These are phyloP conservation scores for Epistrophella euchroma DNA, from an alignment of 2,888 invertebrate genomes.

Conservation along the genomic window DNA sequence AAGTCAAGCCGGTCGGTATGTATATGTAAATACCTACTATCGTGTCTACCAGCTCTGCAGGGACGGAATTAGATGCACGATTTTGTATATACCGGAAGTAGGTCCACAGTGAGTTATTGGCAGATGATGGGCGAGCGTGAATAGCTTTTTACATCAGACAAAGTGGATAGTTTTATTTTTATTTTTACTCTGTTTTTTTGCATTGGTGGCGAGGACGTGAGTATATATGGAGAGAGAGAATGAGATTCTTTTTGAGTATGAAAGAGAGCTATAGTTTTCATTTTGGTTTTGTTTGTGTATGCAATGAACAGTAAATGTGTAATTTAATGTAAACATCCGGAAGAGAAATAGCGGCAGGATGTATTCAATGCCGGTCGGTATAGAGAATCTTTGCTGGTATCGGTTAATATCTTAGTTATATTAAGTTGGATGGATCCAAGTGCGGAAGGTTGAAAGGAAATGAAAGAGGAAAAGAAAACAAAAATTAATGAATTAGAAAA, in stretches of 20 bases:
- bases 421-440: conserved; percentile 19
- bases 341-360: conserved; percentile 58
- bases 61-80: conserved; percentile 55
- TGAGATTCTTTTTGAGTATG: not conserved
- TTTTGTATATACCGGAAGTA: conserved; percentile 68
- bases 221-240: not conserved
- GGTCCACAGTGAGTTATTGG: conserved; percentile 69
- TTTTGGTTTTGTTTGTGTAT: conserved; percentile 33
- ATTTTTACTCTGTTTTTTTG: not conserved
- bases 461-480: not conserved
- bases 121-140: conserved; percentile 66
- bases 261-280: conserved; percentile 9
- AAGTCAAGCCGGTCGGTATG: not conserved
- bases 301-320: conserved; percentile 45
- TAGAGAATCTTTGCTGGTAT: conserved; percentile 28
- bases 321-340: conserved; percentile 69
- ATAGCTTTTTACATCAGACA: conserved; percentile 68
- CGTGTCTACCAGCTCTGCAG: conserved; percentile 44
- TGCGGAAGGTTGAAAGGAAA: not conserved
- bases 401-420: conserved; percentile 21
- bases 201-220: not conserved
- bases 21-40: not conserved
- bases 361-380: conserved; percentile 54
- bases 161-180: conserved; percentile 30
- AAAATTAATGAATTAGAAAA: conserved; percentile 10